Percentiles rank a stretch among this genome's conserved stretches.
These are phyloP conservation scores for western clawed frog (Xenopus tropicalis) DNA, from an alignment of 2,113 vertebrate genomes.

Conservation along the genomic window UCB_Xtro_10.0 CM004449.2:102045501-102046000, in stretches of 20 bases:
- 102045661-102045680: too few species aligned
- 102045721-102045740: not conserved
- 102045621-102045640: too few species aligned
- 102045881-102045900: not conserved
- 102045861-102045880: not conserved
- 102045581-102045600: too few species aligned
- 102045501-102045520: too few species aligned
- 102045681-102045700: too few species aligned
- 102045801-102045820: not conserved
- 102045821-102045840: not conserved
- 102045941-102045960: not conserved
- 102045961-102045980: slow-evolving; percentile 2
- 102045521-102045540: too few species aligned
- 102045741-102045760: not conserved
- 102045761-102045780: not conserved
- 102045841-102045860: not conserved
- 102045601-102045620: too few species aligned
- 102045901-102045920: not conserved
- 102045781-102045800: not conserved
- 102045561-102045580: too few species aligned
- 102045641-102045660: too few species aligned
- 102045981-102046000: slow-evolving; percentile 11
- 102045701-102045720: too few species aligned
- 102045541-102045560: too few species aligned
- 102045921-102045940: not conserved